phyloP scores from a whole-genome alignment of 2,113 vertebrate species.

The Alosa alosa region DNA sequence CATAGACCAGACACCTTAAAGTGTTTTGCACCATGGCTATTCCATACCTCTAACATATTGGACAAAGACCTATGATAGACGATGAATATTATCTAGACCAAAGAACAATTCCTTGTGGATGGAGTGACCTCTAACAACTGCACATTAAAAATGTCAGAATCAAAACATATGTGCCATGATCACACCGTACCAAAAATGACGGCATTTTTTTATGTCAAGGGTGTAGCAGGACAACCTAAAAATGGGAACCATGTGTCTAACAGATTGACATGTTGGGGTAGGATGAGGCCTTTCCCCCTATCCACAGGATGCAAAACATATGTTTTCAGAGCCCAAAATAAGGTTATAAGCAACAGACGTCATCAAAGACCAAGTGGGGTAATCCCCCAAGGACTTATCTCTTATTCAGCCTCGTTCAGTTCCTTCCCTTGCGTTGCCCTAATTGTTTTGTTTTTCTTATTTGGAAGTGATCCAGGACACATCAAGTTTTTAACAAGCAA shows the following conservation, averaged over 20 bases:
- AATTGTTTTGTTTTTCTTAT: conserved; percentile 3
- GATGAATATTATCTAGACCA: not conserved
- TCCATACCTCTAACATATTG: not conserved
- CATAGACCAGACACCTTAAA: too few relatives aligned
- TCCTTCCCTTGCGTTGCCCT: not conserved
- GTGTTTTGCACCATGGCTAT: not conserved
- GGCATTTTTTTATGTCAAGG: not conserved
- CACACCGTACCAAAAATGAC: not conserved
- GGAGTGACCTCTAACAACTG: not conserved
- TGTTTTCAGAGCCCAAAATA: conserved; percentile 4
- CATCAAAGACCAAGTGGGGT: not conserved
- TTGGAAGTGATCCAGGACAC: not conserved
- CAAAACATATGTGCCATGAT: not conserved
- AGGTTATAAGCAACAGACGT: not conserved
- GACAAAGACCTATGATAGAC: not conserved
- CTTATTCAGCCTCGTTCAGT: not conserved
- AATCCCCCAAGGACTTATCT: not conserved
- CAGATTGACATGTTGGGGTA: not conserved
- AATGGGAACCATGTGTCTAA: not conserved
- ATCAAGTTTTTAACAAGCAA: not conserved
- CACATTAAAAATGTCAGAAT: not conserved
- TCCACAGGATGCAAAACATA: not conserved
- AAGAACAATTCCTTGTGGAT: not conserved
- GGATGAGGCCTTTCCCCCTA: not conserved
- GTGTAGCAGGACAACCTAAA: not conserved